Evolutionary conservation across 1,140 invertebrate species (phyloP).

Genomic region (Teleopsis dalmanni): DNA sequence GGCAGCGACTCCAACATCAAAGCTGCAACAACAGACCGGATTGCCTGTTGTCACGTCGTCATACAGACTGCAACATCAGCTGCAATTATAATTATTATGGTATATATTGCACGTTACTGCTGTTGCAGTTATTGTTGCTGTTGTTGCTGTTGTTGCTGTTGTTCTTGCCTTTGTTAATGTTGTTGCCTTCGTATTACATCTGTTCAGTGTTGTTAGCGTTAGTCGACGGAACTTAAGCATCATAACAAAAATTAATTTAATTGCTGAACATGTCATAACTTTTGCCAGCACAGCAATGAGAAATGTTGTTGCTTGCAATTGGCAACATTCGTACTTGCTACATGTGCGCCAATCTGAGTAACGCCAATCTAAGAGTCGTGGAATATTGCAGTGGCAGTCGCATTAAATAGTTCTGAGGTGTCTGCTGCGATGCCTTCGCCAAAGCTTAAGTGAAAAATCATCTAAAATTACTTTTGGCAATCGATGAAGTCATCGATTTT

Average conservation of each 20-base stretch:
- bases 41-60: too few species aligned
- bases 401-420: neutral
- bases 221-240: neutral
- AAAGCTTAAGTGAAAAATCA: conserved; percentile 1
- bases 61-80: too few species aligned
- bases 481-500: conserved; percentile 16
- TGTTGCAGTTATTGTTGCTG: conserved; percentile 1
- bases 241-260: conserved; percentile 12
- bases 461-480: conserved; percentile 17
- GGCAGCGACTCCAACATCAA: too few species aligned
- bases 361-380: neutral
- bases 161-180: conserved; percentile 1
- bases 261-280: conserved; percentile 14
- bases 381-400: neutral
- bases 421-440: neutral
- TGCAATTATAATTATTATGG: too few species aligned
- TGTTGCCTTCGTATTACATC: neutral
- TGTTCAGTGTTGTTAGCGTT: neutral
- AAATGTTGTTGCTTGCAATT: neutral
- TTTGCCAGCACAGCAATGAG: neutral
- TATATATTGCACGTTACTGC: neutral
- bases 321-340: neutral
- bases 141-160: conserved; percentile 2
- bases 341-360: neutral
- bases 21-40: too few species aligned